Evolutionary conservation across 2,113 vertebrate genomes (phyloP).

Genomic region (Tachysurus fulvidraco): DNA sequence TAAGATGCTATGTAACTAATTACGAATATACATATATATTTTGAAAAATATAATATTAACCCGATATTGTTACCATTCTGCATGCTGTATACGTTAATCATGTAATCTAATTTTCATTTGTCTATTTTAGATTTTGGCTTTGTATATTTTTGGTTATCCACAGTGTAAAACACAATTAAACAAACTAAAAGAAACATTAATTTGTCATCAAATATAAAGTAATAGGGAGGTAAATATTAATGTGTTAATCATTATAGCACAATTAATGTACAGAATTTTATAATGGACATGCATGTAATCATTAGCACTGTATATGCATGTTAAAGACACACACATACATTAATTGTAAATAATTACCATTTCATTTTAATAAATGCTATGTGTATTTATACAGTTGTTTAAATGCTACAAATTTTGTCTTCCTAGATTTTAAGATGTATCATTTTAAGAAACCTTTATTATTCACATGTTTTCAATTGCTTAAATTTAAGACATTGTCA

Average conservation of each 20-base stretch:
- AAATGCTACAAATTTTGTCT: not conserved
- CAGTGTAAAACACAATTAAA: not conserved
- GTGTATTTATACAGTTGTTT: not conserved
- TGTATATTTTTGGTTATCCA: not conserved
- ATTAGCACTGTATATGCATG: not conserved
- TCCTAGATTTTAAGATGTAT: not conserved
- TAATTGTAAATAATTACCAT: not conserved
- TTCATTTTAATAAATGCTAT: not conserved
- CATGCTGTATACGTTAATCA: not conserved
- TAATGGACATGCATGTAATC: not conserved
- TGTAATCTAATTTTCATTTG: not conserved
- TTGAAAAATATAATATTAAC: not conserved
- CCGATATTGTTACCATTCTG: not conserved
- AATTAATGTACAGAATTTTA: not conserved
- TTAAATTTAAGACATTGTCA: not conserved
- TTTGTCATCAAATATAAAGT: not conserved
- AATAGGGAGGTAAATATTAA: not conserved
- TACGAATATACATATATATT: not conserved
- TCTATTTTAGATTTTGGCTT: not conserved
- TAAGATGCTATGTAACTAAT: slow-evolving; percentile 29
- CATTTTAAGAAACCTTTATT: not conserved
- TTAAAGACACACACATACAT: not conserved
- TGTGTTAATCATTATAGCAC: not conserved
- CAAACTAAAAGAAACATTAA: not conserved
- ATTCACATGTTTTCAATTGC: not conserved